phyloP scores from a whole-genome alignment of 1,140 invertebrate genomes.

The Zaprionus davidi region DNA sequence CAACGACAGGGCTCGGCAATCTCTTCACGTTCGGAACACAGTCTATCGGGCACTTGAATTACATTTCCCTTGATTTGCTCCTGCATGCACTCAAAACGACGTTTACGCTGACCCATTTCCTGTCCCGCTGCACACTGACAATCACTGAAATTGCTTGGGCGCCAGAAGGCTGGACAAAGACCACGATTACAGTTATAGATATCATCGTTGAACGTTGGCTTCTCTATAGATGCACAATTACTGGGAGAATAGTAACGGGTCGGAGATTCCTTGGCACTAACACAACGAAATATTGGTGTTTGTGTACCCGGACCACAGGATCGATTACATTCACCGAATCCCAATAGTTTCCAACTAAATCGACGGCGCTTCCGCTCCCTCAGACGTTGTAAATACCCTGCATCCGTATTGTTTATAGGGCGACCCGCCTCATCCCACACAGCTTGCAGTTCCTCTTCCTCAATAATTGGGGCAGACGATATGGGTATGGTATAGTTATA shows the following conservation, averaged over 20 bases:
- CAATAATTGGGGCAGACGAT: slow-evolving; percentile 70
- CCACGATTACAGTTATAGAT: slow-evolving; percentile 88
- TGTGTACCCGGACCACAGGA: slow-evolving; percentile 92
- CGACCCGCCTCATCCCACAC: slow-evolving; percentile 61
- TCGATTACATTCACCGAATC: slow-evolving; percentile 90
- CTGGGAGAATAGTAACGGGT: slow-evolving; percentile 87
- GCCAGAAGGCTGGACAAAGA: slow-evolving; percentile 87
- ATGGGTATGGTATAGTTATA: slow-evolving; percentile 91
- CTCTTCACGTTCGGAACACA: slow-evolving; percentile 78
- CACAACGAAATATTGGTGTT: slow-evolving; percentile 87
- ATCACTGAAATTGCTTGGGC: slow-evolving; percentile 71
- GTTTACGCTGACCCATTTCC: slow-evolving; percentile 86
- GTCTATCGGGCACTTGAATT: slow-evolving; percentile 84
- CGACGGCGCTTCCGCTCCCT: slow-evolving; percentile 86
- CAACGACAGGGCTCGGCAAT: slow-evolving; percentile 64
- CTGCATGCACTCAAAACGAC: slow-evolving; percentile 86
- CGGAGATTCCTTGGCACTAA: slow-evolving; percentile 85
- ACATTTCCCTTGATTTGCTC: slow-evolving; percentile 84
- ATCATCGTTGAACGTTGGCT: slow-evolving; percentile 85
- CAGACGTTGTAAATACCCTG: slow-evolving; percentile 20
- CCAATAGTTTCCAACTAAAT: slow-evolving; percentile 91
- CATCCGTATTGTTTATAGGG: slow-evolving; percentile 37
- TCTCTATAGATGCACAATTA: slow-evolving; percentile 87
- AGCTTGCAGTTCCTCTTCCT: slow-evolving; percentile 57
- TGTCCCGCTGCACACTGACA: slow-evolving; percentile 86